phyloP scores from a whole-genome alignment of 2,888 invertebrate species.

The Sinotaia quadrata region DNA sequence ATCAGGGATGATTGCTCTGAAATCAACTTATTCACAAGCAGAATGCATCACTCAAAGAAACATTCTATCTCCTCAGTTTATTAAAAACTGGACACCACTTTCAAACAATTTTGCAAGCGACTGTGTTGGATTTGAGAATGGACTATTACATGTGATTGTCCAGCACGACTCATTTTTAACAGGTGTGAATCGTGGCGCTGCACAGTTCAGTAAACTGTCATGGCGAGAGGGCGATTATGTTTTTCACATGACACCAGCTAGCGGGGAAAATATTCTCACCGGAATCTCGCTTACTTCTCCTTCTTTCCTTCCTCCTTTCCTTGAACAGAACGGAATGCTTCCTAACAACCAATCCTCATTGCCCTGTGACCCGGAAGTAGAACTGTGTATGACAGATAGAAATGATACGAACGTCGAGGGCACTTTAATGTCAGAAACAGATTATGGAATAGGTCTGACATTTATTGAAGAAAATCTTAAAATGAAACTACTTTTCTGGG shows the following conservation, averaged over 20 bases:
- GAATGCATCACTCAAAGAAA: conserved; percentile 13
- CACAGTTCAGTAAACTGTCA: not conserved
- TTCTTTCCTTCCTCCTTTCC: conserved; percentile 6
- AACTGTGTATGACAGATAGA: not conserved
- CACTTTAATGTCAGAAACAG: not conserved
- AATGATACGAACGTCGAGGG: not conserved
- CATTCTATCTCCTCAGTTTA: not conserved
- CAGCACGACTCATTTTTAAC: conserved; percentile 7
- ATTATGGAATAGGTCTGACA: not conserved
- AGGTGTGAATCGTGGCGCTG: conserved; percentile 9
- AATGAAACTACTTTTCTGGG: conserved; percentile 14
- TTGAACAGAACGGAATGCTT: conserved; percentile 6
- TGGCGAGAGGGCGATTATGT: conserved; percentile 15
- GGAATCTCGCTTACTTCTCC: conserved; percentile 14
- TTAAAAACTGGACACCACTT: not conserved
- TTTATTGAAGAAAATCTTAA: not conserved
- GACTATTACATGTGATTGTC: conserved; percentile 1
- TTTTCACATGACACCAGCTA: not conserved
- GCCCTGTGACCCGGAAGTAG: conserved; percentile 2
- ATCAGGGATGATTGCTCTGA: not conserved
- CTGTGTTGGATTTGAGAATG: conserved; percentile 3
- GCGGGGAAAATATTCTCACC: not conserved
- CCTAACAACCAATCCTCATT: conserved; percentile 9
- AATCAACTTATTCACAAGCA: no score
- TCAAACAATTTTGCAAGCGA: not conserved